These are phyloP conservation scores for Spea multiplicata DNA, from an alignment of 2,113 vertebrate species.

Conservation along the genomic window DNA sequence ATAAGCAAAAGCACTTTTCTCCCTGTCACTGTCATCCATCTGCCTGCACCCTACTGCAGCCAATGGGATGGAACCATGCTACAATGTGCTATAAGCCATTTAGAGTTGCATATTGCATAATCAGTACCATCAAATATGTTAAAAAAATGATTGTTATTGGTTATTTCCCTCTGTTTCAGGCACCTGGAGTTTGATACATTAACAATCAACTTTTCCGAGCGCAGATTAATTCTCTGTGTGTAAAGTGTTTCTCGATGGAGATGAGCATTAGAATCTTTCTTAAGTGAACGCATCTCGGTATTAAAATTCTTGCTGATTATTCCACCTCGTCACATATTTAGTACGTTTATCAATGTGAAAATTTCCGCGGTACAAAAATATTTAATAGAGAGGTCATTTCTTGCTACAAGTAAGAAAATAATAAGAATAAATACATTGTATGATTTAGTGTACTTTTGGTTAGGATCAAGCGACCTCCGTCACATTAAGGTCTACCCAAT, in stretches of 20 bases:
- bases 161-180: constrained; percentile 75
- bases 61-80: constrained; percentile 84
- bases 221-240: constrained; percentile 62
- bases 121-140: constrained; percentile 84
- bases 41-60: constrained; percentile 91
- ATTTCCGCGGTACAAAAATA: constrained; percentile 50
- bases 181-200: constrained; percentile 79
- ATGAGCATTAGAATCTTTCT: constrained; percentile 60
- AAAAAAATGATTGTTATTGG: constrained; percentile 80
- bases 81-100: constrained; percentile 87
- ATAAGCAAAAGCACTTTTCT: constrained; percentile 90
- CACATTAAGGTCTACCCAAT: too few species aligned
- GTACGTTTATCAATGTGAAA: constrained; percentile 58
- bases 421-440: too few species aligned
- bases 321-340: constrained; percentile 52
- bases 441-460: too few species aligned
- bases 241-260: constrained; percentile 60
- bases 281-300: constrained; percentile 62
- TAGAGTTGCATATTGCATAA: constrained; percentile 86
- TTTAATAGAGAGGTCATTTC: constrained; percentile 58
- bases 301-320: constrained; percentile 49
- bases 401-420: constrained; percentile 28
- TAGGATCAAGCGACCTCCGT: too few species aligned
- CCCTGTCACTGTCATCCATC: constrained; percentile 93
- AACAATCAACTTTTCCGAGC: constrained; percentile 72